Evolutionary conservation across 2,888 invertebrate species (phyloP), one percentile per base, ranked within the genome.

Genomic region (Xestoiulus laeticollis): DNA sequence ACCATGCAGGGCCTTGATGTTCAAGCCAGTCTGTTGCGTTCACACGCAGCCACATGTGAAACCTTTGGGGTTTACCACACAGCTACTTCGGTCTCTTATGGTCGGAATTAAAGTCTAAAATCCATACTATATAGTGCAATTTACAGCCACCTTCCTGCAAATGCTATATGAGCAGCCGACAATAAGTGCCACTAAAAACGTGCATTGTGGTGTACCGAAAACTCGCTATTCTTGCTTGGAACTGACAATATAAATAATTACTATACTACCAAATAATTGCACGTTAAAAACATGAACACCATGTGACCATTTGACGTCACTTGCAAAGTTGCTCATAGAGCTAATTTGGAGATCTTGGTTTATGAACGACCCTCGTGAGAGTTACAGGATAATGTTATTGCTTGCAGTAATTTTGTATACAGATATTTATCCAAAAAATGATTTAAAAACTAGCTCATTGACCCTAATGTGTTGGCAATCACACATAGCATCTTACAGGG

Each of bases 61-160:
- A 68, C 68, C 68, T 68, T 26, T 68, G 68, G 68, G 68, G 68
- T 68, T 68, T 68, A 68, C 68, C 68, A 26, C 68, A 14, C 68
- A 68, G 68, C 26, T 26, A 26, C 12, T 26, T n/a, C 12, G 68
- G 68, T 59, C 59, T 68, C 68, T 68, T 68, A 68, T 68, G 68
- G 68, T 26, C 68, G 68, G 68, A 68, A 68, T 68, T 68, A 68
- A 68, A 68, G 68, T 68, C 68, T 26, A 68, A 68, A 68, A 68
- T 68, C 68, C 68, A 68, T 68, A 68, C 68, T 26, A n/a, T n/a
- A n/a, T n/a, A n/a, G 10, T 26, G 68, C 68, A 68, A 68, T 68
- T 68, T 68, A 68, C n/a, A 26, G 22, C 68, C 26, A 68, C 26
- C 68, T 68, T 68, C 6, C 68, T 14, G 12, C 68, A 10, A 68